A percentile compares a stretch with the other conserved stretches of the same genome.
Conservation (phyloP, 92 coral and sea anemone species). For the Parazoanthus swiftii region DNA sequence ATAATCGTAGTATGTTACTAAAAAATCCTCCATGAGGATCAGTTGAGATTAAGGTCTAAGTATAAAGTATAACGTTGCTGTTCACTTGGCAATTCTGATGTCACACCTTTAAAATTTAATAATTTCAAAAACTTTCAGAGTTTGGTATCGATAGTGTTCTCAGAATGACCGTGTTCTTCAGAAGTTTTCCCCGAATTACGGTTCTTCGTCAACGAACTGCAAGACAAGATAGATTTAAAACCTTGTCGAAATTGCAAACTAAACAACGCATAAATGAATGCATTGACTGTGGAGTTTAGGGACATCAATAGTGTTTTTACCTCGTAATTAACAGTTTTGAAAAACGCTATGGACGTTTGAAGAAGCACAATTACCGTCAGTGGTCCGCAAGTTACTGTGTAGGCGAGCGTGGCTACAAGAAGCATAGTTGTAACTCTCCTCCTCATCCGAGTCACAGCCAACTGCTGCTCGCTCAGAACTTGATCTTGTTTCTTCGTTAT, state of each 20-base stretch:
- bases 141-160: constrained; percentile 3
- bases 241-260: constrained; percentile 17
- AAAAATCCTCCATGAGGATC: too few species aligned
- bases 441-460: too few species aligned
- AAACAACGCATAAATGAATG: constrained; percentile 16
- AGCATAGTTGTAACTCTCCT: constrained; percentile 12
- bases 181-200: background rate
- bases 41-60: too few species aligned
- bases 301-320: background rate
- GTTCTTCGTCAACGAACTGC: background rate
- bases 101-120: too few species aligned
- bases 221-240: constrained; percentile 8
- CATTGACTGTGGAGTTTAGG: constrained; percentile 22
- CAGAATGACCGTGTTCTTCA: too few species aligned
- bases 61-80: too few species aligned
- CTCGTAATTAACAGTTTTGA: background rate
- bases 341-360: background rate
- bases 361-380: background rate
- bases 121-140: background rate
- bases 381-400: constrained; percentile 2
- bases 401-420: background rate
- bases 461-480: constrained; percentile 18
- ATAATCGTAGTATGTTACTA: too few species aligned
- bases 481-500: constrained; percentile 12
- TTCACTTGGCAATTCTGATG: too few species aligned